Evolutionary conservation across 2,113 vertebrate genomes (phyloP).

Genomic region (Grammomys surdaster): DNA sequence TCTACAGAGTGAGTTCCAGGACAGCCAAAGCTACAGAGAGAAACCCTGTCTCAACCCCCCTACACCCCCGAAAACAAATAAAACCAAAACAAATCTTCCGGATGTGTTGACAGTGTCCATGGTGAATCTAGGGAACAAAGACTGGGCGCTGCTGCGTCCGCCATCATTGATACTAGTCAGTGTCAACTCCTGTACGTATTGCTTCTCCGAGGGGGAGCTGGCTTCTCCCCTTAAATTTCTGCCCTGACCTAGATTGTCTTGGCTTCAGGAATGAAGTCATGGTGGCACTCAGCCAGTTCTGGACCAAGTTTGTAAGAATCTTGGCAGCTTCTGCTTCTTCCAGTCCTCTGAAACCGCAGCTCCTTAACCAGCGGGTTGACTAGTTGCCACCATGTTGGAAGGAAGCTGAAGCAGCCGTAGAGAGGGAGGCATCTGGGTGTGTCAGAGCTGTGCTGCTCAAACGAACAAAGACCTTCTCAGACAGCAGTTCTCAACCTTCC

Average conservation of each 20-base stretch:
- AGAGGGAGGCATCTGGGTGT: background rate
- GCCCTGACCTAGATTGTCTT: background rate
- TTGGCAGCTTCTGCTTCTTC: background rate
- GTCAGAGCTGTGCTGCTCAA: too few relatives aligned
- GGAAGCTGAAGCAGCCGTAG: background rate
- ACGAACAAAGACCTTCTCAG: background rate
- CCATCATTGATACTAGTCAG: background rate
- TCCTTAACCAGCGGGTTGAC: too few relatives aligned
- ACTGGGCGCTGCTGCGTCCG: too few relatives aligned
- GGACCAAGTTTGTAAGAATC: background rate
- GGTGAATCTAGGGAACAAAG: background rate
- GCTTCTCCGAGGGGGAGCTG: accelerated
- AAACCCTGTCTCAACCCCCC: background rate
- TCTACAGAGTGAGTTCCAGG: background rate
- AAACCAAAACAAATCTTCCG: too few relatives aligned
- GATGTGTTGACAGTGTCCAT: background rate
- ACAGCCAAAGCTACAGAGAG: background rate
- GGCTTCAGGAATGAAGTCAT: background rate
- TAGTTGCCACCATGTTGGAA: too few relatives aligned
- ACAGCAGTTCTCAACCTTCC: background rate
- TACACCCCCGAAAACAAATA: too few relatives aligned
- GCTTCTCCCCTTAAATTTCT: background rate
- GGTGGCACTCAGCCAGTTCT: background rate
- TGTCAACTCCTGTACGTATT: background rate
- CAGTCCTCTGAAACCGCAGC: background rate